Base-by-base conservation (phyloP, 2,113 vertebrate genomes). In the Scophthalmus maximus region DNA sequence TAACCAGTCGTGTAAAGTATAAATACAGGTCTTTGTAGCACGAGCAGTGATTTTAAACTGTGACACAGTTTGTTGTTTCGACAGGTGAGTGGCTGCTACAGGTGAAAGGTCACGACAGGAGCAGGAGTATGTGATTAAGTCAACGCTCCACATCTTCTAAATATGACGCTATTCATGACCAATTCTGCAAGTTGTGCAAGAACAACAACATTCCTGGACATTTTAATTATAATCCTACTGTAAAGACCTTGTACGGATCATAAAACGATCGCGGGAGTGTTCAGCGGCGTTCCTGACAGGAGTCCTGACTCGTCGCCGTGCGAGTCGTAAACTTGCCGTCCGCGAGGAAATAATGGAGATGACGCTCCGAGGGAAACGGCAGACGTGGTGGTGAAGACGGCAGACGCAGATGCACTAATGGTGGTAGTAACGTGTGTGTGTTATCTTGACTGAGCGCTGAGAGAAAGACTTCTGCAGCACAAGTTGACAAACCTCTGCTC, bases 41-140 rank as follows among this genome's bases (percentile, higher is more conserved):
- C 47, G 61, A 78, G 56, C 76, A 72, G 23, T 6, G 3, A 47
- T 49, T n/a, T 44, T 26, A 12, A 15, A 5, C 18, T 3, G 10
- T 11, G 8, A 26, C n/a, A 20, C 1, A 3, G 42, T 52, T 58
- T 25, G 20, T 17, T 6, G 6, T 50, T 64, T 20, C 1, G 7
- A 14, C 30, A 22, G 42, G 4, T 25, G 27, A 65, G 52, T 34
- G 34, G 53, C 32, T 64, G 26, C 5, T 52, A 0, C 34, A 58
- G 34, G 67, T 44, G 23, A 17, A 18, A n/a, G 23, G 42, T 18
- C 23, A 8, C 0, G 32, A 34, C 36, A 38, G 11, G 9, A 36
- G 3, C 32, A 12, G 32, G 32, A 34, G 11, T 10, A 8, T 11
- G 2, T 36, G 12, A 36, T 11, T 3, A 3, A 46, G 50, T 27